Evolutionary conservation across 2,797 vertebrate species (phyloP), one percentile per base, ranked within the genome.

Genomic region (Enteromius radiatus): DNA sequence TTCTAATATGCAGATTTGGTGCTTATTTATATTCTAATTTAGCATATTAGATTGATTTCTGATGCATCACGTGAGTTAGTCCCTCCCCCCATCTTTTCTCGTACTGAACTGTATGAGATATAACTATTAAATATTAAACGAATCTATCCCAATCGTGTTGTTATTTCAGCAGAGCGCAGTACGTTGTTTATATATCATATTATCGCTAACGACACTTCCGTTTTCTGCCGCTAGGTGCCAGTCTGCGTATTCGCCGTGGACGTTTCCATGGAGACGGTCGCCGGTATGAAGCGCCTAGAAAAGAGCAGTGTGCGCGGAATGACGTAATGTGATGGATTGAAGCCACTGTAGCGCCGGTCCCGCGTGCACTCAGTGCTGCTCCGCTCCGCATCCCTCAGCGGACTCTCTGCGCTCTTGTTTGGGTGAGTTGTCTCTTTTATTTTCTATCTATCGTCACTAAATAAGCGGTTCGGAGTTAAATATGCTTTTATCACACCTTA

Each of bases 181-280:
- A n/a, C 31, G 12, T 28, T 19, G 15, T 73, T n/a, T 10, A 8
- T 36, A 3, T 8, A 4, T 74, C 7, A 45, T 2, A 45, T 17
- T 12, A n/a, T 23, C 47, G 19, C 70, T 14, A 4, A 17, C 17
- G 6, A n/a, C 36, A 69, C 1, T 15, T 17, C 23, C n/a, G 43
- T 21, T 15, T 31, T 59, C 69, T 21, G 68, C 0, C 92, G 19
- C 89, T 86, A 90, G 92, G 85, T 89, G 93, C 89, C 89, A 67
- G 65, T 65, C 83, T 64, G 83, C 43, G 21, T 69, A 59, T 83
- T 75, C 28, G 49, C 0, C 82, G 10, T 0, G 14, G 0, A 4
- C 78, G 92, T 96, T 92, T 86, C 92, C 94, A 95, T 95, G 93
- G 94, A 93, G 95, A 95, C 95, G 89, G 75, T 88, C 90, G 79